These are phyloP conservation scores for Heterohyrax brucei DNA, from an alignment of 2,797 vertebrate species.

Conservation along the genomic window DNA sequence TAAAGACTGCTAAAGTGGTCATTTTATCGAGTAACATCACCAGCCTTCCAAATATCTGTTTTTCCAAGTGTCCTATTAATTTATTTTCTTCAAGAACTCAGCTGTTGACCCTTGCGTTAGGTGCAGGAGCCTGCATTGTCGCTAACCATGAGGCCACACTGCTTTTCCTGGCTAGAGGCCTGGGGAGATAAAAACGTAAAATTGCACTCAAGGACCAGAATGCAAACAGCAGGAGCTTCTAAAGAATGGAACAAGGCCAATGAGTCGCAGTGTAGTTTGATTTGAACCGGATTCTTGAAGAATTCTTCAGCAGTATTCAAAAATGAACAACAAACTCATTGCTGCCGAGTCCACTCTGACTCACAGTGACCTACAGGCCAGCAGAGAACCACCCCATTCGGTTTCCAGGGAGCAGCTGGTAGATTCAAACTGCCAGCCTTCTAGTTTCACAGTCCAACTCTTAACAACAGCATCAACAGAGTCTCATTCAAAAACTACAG, in stretches of 20 bases:
- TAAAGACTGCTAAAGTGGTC: neutral
- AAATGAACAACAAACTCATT: neutral
- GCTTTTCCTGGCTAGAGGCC: neutral
- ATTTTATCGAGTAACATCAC: neutral
- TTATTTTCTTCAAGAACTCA: neutral
- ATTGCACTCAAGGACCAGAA: neutral
- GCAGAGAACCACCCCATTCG: too few species aligned
- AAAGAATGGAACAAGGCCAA: neutral
- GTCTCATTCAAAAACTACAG: neutral
- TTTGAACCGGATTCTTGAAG: constrained; percentile 38
- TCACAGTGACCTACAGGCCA: too few species aligned
- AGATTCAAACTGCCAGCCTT: too few species aligned
- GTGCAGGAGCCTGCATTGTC: fast-evolving
- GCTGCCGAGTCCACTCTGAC: too few species aligned
- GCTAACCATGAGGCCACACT: neutral
- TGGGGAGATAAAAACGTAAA: neutral
- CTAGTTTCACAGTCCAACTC: too few species aligned
- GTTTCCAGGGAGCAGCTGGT: too few species aligned
- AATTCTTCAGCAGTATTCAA: neutral
- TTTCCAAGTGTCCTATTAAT: neutral
- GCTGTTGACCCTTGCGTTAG: fast-evolving
- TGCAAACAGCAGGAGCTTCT: neutral
- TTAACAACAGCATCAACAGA: too few species aligned
- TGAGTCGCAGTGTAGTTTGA: neutral
- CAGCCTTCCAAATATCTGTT: neutral